Evolutionary conservation across 2,888 invertebrate species (phyloP).

Genomic region (Noctuana brunneofusca): DNA sequence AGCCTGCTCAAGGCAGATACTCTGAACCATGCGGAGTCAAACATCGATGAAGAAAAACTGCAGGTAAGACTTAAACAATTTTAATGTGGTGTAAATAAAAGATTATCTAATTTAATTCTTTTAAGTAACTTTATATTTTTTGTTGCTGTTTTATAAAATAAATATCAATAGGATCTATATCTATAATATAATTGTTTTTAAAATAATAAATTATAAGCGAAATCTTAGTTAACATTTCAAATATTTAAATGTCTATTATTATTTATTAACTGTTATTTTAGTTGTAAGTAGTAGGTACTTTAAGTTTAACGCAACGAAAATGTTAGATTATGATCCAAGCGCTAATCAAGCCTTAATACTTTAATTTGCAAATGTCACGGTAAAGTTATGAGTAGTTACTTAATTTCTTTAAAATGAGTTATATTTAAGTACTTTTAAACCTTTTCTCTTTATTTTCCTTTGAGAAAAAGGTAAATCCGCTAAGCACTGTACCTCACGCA

Average conservation of each 20-base stretch:
- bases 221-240: not conserved
- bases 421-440: not conserved
- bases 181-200: too few species aligned
- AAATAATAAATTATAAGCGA: not conserved
- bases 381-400: not conserved
- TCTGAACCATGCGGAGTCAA: conserved; percentile 73
- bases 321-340: not conserved
- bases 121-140: too few species aligned
- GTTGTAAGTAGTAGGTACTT: not conserved
- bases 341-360: not conserved
- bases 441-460: not conserved
- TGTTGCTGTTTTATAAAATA: too few species aligned
- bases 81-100: too few species aligned
- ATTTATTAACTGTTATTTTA: not conserved
- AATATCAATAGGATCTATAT: too few species aligned
- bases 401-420: not conserved
- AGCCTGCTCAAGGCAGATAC: conserved; percentile 66
- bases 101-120: too few species aligned
- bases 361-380: not conserved
- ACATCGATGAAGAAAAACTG: conserved; percentile 74
- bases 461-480: not conserved
- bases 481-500: not conserved
- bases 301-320: not conserved
- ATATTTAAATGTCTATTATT: not conserved
- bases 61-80: conserved; percentile 60